Conservation (phyloP, 2,888 invertebrate species). For the Macrophya annulata region DNA sequence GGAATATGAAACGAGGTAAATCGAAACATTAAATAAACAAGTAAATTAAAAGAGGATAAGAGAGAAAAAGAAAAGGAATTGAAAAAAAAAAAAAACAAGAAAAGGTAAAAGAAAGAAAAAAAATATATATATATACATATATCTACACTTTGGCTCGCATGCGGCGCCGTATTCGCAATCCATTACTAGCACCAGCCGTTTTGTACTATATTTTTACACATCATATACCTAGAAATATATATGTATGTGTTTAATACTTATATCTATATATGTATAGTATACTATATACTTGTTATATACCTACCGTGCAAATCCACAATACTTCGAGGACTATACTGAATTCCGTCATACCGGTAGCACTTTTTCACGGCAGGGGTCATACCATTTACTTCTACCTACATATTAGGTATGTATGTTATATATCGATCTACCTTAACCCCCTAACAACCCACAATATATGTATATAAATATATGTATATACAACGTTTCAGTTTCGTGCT, state of each 20-base stretch:
- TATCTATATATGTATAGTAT: background rate
- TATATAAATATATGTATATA: background rate
- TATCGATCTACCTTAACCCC: conserved; percentile 9
- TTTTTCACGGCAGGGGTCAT: conserved; percentile 27
- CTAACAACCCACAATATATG: background rate
- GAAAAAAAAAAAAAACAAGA: background rate
- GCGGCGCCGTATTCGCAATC: background rate
- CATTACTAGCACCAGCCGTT: background rate
- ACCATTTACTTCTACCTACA: conserved; percentile 35
- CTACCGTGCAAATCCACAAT: background rate
- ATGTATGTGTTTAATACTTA: too few relatives aligned
- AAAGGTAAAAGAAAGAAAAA: background rate
- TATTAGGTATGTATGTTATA: conserved; percentile 11
- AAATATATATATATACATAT: background rate
- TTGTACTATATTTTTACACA: background rate
- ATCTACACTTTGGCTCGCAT: background rate
- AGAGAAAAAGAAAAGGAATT: background rate
- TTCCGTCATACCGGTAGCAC: background rate
- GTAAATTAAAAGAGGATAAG: background rate
- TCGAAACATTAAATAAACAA: background rate
- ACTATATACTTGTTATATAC: background rate
- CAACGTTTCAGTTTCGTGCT: background rate
- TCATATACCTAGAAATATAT: background rate
- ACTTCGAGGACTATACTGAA: background rate
- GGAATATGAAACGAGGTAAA: background rate